These are phyloP conservation scores for Paraescarpia echinospica DNA, from an alignment of 1,140 invertebrate genomes.

Conservation along the genomic window DNA sequence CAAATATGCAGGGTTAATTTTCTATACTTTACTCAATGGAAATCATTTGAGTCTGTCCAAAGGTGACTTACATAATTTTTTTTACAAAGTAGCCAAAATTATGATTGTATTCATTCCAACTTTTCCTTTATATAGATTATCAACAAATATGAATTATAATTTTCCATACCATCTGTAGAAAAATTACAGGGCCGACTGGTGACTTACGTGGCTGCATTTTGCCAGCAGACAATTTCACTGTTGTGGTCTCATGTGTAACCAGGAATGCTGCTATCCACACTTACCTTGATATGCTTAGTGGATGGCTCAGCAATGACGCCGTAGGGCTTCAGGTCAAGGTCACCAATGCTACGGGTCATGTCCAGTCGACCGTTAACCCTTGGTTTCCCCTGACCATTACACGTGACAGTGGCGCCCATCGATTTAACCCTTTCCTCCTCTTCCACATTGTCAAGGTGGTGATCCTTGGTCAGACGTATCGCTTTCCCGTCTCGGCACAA, in stretches of 20 bases:
- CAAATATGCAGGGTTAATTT: too few species aligned
- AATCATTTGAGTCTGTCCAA: too few species aligned
- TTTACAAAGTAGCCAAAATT: too few species aligned
- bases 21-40: too few species aligned
- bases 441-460: conserved; percentile 55
- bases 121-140: too few species aligned
- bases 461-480: conserved; percentile 60
- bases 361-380: conserved; percentile 61
- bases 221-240: background rate
- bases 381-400: conserved; percentile 49
- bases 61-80: too few species aligned
- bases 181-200: too few species aligned
- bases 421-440: conserved; percentile 44
- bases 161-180: too few species aligned
- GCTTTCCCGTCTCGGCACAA: conserved; percentile 61
- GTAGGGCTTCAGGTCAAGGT: conserved; percentile 63
- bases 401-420: conserved; percentile 36
- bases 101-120: too few species aligned
- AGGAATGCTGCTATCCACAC: background rate
- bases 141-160: too few species aligned
- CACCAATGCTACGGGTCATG: conserved; percentile 66
- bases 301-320: conserved; percentile 63
- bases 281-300: conserved; percentile 55
- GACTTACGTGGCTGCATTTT: too few species aligned
- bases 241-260: background rate